A percentile compares a stretch with the other conserved stretches of the same genome.
These are phyloP conservation scores for Oithona nana DNA, from an alignment of 2,888 invertebrate genomes.

Conservation along the genomic window DNA sequence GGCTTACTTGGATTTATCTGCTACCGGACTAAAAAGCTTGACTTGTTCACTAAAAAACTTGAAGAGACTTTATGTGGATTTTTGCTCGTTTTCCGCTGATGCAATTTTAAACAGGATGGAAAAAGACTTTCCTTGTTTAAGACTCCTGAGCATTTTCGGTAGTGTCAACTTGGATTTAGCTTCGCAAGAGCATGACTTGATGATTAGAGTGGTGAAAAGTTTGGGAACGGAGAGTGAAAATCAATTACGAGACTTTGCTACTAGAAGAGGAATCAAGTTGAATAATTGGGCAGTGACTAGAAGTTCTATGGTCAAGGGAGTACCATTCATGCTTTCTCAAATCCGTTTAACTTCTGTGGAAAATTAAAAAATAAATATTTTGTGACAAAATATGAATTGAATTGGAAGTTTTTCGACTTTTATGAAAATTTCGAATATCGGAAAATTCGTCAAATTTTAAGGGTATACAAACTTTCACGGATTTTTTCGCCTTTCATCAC, in stretches of 20 bases:
- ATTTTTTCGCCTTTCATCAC: too few relatives aligned
- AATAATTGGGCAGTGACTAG: background rate
- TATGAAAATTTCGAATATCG: too few relatives aligned
- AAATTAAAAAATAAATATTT: too few relatives aligned
- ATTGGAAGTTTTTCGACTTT: too few relatives aligned
- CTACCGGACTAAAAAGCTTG: background rate
- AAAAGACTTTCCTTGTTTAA: background rate
- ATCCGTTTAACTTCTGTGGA: background rate
- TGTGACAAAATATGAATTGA: too few relatives aligned
- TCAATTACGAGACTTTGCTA: background rate
- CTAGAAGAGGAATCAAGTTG: background rate
- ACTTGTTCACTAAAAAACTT: background rate
- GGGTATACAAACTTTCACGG: too few relatives aligned
- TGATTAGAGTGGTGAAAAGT: background rate
- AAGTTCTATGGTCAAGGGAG: background rate
- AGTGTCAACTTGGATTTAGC: background rate
- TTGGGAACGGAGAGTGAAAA: background rate
- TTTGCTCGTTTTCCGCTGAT: too few relatives aligned
- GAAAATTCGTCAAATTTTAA: too few relatives aligned
- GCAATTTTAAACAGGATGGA: too few relatives aligned
- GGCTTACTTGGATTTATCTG: background rate
- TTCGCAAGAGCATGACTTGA: too few relatives aligned
- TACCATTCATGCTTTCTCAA: background rate
- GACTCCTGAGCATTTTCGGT: background rate
- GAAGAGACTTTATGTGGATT: background rate